A percentile compares a stretch with the other conserved stretches of the same genome.
Evolutionary conservation across 2,797 vertebrate species (phyloP).

Genomic region (Nyctibius grandis): DNA sequence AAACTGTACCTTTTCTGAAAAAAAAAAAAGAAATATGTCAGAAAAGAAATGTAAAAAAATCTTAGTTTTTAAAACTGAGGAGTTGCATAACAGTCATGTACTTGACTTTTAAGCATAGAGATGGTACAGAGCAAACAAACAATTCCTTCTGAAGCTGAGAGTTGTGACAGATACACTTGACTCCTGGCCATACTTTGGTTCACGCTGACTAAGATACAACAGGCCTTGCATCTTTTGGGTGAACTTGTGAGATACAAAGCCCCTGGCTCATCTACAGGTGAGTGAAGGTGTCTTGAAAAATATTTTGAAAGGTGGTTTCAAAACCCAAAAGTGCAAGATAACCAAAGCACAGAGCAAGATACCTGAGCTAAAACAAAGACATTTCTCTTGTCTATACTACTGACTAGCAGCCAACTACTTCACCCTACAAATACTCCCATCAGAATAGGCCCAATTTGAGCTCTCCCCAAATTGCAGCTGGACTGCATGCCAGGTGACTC

Average conservation of each 20-base stretch:
- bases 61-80: neutral
- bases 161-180: neutral
- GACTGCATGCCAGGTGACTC: neutral
- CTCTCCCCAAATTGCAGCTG: neutral
- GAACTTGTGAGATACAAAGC: neutral
- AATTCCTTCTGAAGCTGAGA: neutral
- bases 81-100: neutral
- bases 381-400: neutral
- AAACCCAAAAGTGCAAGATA: neutral
- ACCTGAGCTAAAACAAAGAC: neutral
- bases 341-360: neutral
- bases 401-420: neutral
- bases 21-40: neutral
- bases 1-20: slow-evolving; percentile 93
- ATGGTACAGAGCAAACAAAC: neutral
- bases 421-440: neutral
- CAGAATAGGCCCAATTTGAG: neutral
- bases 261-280: neutral
- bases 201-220: neutral
- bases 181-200: neutral
- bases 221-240: neutral
- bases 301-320: neutral
- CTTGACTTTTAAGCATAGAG: neutral
- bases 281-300: neutral
- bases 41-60: neutral